Evolutionary conservation across 2,797 vertebrate species (phyloP).

Genomic region (Lithobates sylvaticus): DNA sequence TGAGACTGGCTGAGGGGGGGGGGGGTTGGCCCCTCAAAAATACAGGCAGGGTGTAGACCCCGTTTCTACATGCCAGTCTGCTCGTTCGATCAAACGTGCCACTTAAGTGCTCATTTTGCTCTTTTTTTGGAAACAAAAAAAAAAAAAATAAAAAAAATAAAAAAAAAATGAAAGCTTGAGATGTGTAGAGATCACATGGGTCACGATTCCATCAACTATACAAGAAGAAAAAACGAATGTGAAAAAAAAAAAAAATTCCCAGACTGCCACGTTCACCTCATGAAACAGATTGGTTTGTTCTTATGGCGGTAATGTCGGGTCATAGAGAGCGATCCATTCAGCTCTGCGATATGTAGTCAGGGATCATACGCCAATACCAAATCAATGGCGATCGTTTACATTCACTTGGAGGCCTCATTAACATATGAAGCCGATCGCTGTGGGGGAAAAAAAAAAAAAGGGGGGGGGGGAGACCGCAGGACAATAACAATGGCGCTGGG

Average conservation of each 20-base stretch:
- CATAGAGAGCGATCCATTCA: constrained; percentile 29
- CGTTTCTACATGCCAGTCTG: constrained; percentile 54
- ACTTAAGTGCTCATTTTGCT: constrained; percentile 89
- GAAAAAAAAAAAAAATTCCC: constrained; percentile 69
- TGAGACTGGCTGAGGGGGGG: not conserved
- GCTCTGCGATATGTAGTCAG: not conserved
- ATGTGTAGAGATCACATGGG: constrained; percentile 44
- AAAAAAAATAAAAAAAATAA: constrained; percentile 33
- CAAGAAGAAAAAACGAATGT: constrained; percentile 51
- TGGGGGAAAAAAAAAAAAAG: not conserved
- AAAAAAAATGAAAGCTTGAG: constrained; percentile 14
- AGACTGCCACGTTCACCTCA: constrained; percentile 90
- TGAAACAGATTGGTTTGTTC: constrained; percentile 78
- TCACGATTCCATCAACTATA: constrained; percentile 49
- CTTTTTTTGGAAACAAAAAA: not conserved
- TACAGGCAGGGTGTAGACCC: constrained; percentile 21
- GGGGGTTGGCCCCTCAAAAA: constrained; percentile 21
- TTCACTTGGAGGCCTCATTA: constrained; percentile 29
- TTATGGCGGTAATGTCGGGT: not conserved
- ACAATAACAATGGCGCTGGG: not conserved
- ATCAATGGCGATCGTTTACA: not conserved
- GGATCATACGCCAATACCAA: not conserved
- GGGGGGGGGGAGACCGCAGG: not conserved
- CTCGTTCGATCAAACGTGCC: constrained; percentile 58
- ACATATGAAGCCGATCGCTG: not conserved